Evolutionary conservation across 2,797 vertebrate species (phyloP), one percentile per base, ranked within the genome.

Genomic region (Mastacembelus armatus): DNA sequence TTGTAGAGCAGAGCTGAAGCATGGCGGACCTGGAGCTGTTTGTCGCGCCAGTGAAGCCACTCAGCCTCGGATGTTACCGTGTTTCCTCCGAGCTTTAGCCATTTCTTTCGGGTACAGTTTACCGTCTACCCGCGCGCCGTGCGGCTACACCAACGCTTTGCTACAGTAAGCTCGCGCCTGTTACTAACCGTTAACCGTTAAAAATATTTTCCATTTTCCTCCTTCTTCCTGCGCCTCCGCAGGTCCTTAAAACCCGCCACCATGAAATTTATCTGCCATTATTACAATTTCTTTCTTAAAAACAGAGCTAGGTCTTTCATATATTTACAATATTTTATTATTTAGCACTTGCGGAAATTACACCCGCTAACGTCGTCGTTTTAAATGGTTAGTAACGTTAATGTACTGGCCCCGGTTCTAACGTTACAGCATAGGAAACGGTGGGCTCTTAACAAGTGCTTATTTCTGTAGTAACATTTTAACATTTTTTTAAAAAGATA

Each of bases 1-100:
- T 87, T 50, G 68, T 81, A 35, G 74, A 82, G 77, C 81, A 40
- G 74, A 73, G 84, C 82, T 74, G 79, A 85, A 93, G 93, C 89
- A 95, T 94, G 94, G 94, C 94, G 93, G 93, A 86, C 84, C 88
- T 71, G 87, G 87, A 85, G 90, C 90, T 57, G 83, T 91, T 93
- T 71, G 88, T 92, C 89, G 91, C 90, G 90, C 90, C 83, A 84
- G 64, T 48, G 52, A 74, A 77, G 80, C 86, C 24, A 47, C 81
- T 85, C 80, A 19, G 72, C 82, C 86, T 87, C 92, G 87, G 89
- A 49, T 77, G 64, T 85, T 67, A 68, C 50, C 71, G 21, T 48
- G 66, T 76, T 89, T 88, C 49, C 43, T 57, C 67, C 26, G 7
- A 50, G 61, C 10, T 7, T 21, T 6, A 5, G n/a, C n/a, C n/a